Percentiles rank a stretch among this genome's conserved stretches.
phyloP scores from a whole-genome alignment of 53 echinoderm and acorn worm genomes.

The Echinometra lucunter region DNA sequence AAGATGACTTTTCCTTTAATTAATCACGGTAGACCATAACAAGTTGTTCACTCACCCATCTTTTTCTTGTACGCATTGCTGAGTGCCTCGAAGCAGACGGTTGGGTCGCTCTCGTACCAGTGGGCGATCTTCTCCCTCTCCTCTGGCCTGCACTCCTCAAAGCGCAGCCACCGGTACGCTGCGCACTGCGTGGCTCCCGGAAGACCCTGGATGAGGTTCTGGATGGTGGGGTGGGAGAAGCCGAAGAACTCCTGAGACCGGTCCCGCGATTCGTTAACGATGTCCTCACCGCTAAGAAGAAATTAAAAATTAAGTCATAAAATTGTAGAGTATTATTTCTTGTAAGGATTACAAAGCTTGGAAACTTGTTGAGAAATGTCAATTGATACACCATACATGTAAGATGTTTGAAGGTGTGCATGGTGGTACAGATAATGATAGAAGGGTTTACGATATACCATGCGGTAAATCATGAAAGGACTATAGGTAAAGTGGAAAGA shows the following conservation, averaged over 20 bases:
- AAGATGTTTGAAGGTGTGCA: no score
- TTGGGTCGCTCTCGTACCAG: constrained; percentile 75
- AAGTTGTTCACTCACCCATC: background rate
- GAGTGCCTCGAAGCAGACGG: constrained; percentile 69
- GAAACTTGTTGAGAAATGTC: no score
- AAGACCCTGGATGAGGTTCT: constrained; percentile 89
- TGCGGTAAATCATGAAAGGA: no score
- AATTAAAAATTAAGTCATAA: background rate
- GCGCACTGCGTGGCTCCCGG: constrained; percentile 74
- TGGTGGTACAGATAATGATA: no score
- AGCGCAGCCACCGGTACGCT: constrained; percentile 75
- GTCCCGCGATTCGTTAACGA: constrained; percentile 73
- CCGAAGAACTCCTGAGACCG: constrained; percentile 94
- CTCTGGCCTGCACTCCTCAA: constrained; percentile 77
- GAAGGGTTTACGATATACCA: no score
- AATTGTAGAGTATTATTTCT: no score
- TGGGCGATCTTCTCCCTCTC: constrained; percentile 69
- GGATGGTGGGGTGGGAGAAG: constrained; percentile 93
- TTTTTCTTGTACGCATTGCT: constrained; percentile 53
- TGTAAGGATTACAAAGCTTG: no score
- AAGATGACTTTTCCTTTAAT: no score
- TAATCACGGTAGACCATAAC: background rate
- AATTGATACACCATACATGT: no score
- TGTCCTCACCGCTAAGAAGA: constrained; percentile 54
- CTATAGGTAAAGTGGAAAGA: no score